These are phyloP conservation scores for Pocillopora grandis DNA, from an alignment of 92 coral and sea anemone genomes.

Conservation along the genomic window DNA sequence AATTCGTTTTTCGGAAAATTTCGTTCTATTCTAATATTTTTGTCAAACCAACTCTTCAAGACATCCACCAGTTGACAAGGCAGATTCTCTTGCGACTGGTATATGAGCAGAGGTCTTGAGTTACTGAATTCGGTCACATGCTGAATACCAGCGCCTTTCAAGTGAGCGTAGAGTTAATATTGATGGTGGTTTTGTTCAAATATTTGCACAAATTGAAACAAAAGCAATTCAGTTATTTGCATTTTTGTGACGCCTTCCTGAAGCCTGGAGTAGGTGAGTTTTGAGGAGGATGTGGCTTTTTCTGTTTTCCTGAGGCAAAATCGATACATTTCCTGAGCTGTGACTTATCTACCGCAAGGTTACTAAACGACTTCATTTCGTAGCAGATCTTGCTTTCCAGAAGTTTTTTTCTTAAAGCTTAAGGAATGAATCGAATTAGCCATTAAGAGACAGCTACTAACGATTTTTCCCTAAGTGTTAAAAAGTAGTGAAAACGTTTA, in stretches of 20 bases:
- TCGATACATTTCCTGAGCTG: no score
- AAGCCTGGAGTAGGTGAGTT: background rate
- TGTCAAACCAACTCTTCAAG: background rate
- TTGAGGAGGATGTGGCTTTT: background rate
- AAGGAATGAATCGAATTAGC: no score
- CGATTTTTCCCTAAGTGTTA: background rate
- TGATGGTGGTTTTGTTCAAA: background rate
- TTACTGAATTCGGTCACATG: conserved; percentile 27
- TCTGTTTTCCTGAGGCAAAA: no score
- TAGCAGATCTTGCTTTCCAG: no score
- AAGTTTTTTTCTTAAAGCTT: no score
- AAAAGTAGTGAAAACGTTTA: no score
- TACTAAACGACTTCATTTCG: no score
- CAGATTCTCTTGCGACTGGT: background rate
- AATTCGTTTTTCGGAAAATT: background rate
- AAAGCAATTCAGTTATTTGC: background rate
- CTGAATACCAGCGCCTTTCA: conserved; percentile 12
- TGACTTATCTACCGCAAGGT: no score
- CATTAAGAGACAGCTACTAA: no score
- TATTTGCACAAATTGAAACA: background rate
- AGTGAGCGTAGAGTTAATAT: conserved; percentile 2
- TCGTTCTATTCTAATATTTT: background rate
- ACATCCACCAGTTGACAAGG: background rate
- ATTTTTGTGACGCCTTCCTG: background rate
- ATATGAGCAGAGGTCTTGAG: background rate